Evolutionary conservation across 1,140 invertebrate species (phyloP).

Genomic region (Brachionus koreanus): DNA sequence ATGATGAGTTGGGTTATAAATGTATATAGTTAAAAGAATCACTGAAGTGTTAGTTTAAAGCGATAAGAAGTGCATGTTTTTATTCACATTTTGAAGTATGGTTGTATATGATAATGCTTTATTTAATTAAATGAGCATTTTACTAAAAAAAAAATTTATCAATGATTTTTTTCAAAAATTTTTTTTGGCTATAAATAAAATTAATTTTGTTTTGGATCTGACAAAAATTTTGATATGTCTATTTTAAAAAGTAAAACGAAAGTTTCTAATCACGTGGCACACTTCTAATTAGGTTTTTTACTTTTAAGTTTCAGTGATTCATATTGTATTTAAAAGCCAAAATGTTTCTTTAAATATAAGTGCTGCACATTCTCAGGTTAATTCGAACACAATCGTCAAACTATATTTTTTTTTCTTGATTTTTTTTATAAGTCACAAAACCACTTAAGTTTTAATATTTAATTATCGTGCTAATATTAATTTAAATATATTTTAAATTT

Average conservation of each 20-base stretch:
- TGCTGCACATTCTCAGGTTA: background rate
- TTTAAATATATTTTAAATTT: too few species aligned
- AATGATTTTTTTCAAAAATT: too few species aligned
- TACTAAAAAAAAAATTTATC: background rate
- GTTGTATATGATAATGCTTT: background rate
- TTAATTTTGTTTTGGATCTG: too few species aligned
- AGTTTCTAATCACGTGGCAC: background rate
- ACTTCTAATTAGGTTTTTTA: background rate
- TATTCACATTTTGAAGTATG: background rate
- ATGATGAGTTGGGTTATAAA: background rate
- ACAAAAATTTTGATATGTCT: too few species aligned
- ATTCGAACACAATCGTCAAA: background rate
- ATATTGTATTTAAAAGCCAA: background rate
- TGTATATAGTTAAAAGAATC: background rate
- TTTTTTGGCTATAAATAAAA: too few species aligned
- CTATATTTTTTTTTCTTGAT: background rate
- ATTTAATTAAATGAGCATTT: background rate
- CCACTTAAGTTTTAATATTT: background rate
- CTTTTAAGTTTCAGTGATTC: background rate
- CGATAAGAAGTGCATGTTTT: background rate
- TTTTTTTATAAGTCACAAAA: background rate
- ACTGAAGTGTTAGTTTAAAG: background rate
- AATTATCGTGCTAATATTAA: background rate
- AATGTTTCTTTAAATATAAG: background rate
- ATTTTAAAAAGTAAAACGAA: too few species aligned